Conservation (phyloP, 2,888 invertebrate genomes). For the Clusia tigrina region DNA sequence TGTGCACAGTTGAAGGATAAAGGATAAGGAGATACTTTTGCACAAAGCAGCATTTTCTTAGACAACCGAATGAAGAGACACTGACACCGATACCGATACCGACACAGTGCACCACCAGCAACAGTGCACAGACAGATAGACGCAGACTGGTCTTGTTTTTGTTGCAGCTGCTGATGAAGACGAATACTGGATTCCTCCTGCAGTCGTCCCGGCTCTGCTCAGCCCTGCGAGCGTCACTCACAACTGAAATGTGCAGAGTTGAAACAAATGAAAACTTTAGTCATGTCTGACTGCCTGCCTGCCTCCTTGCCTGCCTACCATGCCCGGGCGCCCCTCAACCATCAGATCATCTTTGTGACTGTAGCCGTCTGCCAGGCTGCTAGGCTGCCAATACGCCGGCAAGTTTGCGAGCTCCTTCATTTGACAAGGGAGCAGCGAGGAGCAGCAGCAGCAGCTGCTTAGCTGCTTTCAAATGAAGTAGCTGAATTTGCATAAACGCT, state of each 20-base stretch:
- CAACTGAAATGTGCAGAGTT: slow-evolving; percentile 3
- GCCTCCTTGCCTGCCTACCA: slow-evolving; percentile 27
- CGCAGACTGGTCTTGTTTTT: too few species aligned
- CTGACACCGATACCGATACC: too few species aligned
- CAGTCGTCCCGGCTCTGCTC: background rate
- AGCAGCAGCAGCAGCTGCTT: background rate
- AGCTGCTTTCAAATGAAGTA: slow-evolving; percentile 17
- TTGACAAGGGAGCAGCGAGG: too few species aligned
- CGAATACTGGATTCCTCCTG: too few species aligned
- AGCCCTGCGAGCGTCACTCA: background rate
- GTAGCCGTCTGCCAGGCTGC: background rate
- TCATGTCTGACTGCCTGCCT: slow-evolving; percentile 26
- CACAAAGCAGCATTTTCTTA: too few species aligned
- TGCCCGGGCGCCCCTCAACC: too few species aligned
- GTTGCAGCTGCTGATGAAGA: too few species aligned
- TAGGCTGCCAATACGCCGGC: slow-evolving; percentile 30
- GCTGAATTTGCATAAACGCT: slow-evolving; percentile 24
- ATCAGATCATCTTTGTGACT: slow-evolving; percentile 38
- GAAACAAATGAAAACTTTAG: slow-evolving; percentile 19
- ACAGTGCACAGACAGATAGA: too few species aligned
- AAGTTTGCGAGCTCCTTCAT: slow-evolving; percentile 10
- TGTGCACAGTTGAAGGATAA: too few species aligned
- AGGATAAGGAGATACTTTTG: too few species aligned
- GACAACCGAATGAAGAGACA: too few species aligned
- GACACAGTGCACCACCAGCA: too few species aligned